Evolutionary conservation across 2,797 vertebrate species (phyloP).

Genomic region (Ataeniobius toweri): DNA sequence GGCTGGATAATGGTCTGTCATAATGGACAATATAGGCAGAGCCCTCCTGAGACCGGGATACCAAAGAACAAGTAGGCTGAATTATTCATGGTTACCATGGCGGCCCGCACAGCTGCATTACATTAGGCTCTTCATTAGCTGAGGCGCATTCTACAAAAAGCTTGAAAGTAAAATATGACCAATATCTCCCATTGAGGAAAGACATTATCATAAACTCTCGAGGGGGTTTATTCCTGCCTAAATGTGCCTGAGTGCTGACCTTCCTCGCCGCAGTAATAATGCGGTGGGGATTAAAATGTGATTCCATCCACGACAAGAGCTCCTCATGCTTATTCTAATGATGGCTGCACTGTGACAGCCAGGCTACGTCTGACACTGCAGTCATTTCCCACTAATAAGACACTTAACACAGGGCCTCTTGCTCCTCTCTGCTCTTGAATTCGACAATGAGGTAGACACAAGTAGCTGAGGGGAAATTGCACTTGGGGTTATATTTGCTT

Average conservation of each 20-base stretch:
- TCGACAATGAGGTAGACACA: conserved; percentile 61
- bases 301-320: conserved; percentile 77
- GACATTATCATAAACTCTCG: conserved; percentile 83
- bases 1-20: conserved; percentile 96
- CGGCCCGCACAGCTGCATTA: conserved; percentile 88
- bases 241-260: conserved; percentile 81
- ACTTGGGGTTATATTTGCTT: conserved; percentile 68
- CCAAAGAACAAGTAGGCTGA: conserved; percentile 89
- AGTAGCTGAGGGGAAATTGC: conserved; percentile 69
- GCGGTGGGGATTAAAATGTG: conserved; percentile 79
- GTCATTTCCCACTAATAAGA: conserved; percentile 82
- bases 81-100: conserved; percentile 92
- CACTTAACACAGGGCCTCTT: conserved; percentile 79
- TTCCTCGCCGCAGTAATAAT: conserved; percentile 81
- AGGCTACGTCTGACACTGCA: conserved; percentile 64
- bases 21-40: conserved; percentile 93
- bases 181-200: conserved; percentile 83
- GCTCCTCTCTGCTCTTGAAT: conserved; percentile 65
- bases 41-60: conserved; percentile 88
- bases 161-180: conserved; percentile 84
- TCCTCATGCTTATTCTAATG: conserved; percentile 79
- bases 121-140: conserved; percentile 91
- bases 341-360: conserved; percentile 75
- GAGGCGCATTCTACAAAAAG: conserved; percentile 81
- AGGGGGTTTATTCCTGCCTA: conserved; percentile 83